Evolutionary conservation across 2,888 invertebrate genomes (phyloP).

Genomic region (Allophyes oxyacanthae): DNA sequence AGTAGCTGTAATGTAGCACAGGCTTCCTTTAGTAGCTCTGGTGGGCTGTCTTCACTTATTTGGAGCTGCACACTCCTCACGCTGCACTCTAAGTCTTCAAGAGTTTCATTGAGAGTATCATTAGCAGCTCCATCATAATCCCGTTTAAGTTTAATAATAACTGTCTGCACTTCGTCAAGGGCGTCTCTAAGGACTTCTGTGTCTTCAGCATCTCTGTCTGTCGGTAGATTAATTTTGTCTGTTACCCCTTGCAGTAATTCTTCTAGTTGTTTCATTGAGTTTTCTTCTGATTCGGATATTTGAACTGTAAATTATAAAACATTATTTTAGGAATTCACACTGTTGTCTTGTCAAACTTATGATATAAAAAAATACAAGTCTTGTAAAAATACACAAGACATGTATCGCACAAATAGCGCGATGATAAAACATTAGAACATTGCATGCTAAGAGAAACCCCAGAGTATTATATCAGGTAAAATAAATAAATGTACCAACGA

Average conservation of each 20-base stretch:
- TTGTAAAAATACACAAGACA: no score
- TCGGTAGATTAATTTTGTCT: slow-evolving; percentile 64
- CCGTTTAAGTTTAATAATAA: slow-evolving; percentile 82
- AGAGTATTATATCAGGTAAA: no score
- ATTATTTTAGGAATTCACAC: no score
- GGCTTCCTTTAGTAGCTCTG: slow-evolving; percentile 78
- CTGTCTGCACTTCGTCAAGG: slow-evolving; percentile 84
- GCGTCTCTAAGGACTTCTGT: slow-evolving; percentile 73
- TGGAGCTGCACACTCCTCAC: slow-evolving; percentile 86
- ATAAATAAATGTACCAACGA: no score
- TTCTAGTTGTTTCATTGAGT: slow-evolving; percentile 71
- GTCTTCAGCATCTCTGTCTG: slow-evolving; percentile 62
- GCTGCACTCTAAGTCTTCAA: slow-evolving; percentile 87
- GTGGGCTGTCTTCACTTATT: slow-evolving; percentile 80
- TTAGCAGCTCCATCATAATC: slow-evolving; percentile 75
- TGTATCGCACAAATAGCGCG: no score
- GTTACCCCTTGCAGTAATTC: slow-evolving; percentile 74
- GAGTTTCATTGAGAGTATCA: slow-evolving; percentile 83
- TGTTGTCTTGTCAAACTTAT: no score
- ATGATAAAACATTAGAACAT: no score
- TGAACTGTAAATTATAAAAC: slow-evolving; percentile 54
- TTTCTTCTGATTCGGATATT: slow-evolving; percentile 51
- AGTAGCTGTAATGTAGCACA: slow-evolving; percentile 79
- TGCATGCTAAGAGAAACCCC: no score
- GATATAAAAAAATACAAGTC: background rate